Evolutionary conservation across 2,888 invertebrate species (phyloP), one percentile per base, ranked within the genome.

Genomic region (Drosophila emarginata): DNA sequence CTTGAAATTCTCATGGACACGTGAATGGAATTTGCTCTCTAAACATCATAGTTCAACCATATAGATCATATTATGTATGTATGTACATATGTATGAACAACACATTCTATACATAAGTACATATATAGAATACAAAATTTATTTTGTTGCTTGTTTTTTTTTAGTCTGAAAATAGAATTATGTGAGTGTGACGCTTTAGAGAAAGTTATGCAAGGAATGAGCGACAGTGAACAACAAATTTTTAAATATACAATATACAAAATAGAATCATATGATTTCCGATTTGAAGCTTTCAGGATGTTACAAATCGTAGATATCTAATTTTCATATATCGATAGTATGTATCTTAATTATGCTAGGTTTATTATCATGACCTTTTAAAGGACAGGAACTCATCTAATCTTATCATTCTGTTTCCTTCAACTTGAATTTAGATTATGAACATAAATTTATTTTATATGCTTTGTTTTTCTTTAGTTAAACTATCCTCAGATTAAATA

Each of bases 121-220:
- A n/a, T 63, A 72, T 32, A 40, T 52, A 28, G 5, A 28, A 3
- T 40, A 28, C 28, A 28, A n/a, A 51, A 50, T 70, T 26, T 68
- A 36, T 67, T 21, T 28, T 6, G 28, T 28, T 28, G 28, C 4
- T 32, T 32, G 2, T 32, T 32, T 7, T 32, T 32, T 54, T 60
- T 21, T 68, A 39, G 23, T 53, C 72, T 72, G 61, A 64, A 77
- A 77, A 77, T 77, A 77, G 77, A 53, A 61, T 39, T 37, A 56
- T 60, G 21, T 67, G 15, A 45, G 18, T 45, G 21, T 59, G 65
- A 64, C 61, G 54, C 56, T 53, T 14, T 63, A 52, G 51, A 61
- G n/a, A 64, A 37, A 64, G 57, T 64, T 64, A 77, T 77, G 64
- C 59, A 64, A 68, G 32, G 61, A 62, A 37, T 51, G 50, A 23